Evolutionary conservation across 1,140 invertebrate species (phyloP), one percentile per base, ranked within the genome.

Genomic region (Pachyrhynchus sulphureomaculatus): DNA sequence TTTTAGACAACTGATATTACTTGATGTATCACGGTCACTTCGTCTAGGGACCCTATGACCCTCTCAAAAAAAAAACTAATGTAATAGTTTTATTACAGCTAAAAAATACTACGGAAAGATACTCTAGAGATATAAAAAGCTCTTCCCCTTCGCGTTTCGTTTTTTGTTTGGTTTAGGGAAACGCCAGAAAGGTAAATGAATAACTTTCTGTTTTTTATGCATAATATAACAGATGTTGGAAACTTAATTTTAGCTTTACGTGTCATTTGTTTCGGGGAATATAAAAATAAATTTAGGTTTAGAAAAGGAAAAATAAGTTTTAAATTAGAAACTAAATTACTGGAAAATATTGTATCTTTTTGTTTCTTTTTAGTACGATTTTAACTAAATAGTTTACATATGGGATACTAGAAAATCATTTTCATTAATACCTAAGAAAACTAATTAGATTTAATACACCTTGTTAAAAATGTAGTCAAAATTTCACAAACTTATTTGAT

Each of bases 11-110:
- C 69, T 73, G 72, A 75, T 75, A 75, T 75, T 74, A 70, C 70
- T 76, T 76, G 74, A 76, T 76, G 74, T 75, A 76, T 75, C 74
- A 71, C 74, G 72, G 74, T 75, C 72, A 75, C 68, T 73, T 61
- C 68, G 71, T 68, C 72, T 62, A 55, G 73, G 74, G 74, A 76
- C 55, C 49, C 9, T 61, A 65, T 65, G 62, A 66, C 66, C 64
- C 62, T 61, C 36, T 33, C 34, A n/a, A 17, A 49, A 64, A 75
- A 75, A 74, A 74, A 74, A 74, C 68, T 74, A 72, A 74, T 75
- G 72, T 74, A 75, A 75, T 74, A 75, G 74, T 75, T 74, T 72
- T 74, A 74, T 74, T 72, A 72, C 69, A 57, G 64, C 64, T 52
- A 71, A 74, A 72, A 74, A 71, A 70, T 66, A 59, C 64, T 55